Evolutionary conservation across 2,797 vertebrate genomes (phyloP).

Genomic region (Cryptoblepharus egeriae): DNA sequence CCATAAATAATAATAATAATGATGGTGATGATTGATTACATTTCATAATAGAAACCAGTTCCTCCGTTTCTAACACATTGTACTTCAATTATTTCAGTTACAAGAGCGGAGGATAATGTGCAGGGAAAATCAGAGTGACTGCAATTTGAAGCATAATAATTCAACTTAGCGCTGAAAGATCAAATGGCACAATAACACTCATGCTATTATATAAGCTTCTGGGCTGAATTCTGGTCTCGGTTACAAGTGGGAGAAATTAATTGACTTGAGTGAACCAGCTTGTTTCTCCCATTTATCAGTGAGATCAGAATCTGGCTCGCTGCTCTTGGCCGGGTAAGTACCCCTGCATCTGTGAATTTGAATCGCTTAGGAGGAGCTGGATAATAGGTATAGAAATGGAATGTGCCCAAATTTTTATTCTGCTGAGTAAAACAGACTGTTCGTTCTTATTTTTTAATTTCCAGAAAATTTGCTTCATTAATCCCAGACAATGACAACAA

Average conservation of each 20-base stretch:
- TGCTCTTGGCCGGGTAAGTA: slow-evolving; percentile 44
- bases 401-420: slow-evolving; percentile 54
- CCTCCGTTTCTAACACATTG: slow-evolving; percentile 34
- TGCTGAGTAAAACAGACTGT: slow-evolving; percentile 49
- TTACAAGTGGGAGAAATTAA: background rate
- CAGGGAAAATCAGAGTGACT: slow-evolving; percentile 44
- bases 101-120: slow-evolving; percentile 34
- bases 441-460: slow-evolving; percentile 53
- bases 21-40: slow-evolving; percentile 20
- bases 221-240: slow-evolving; percentile 21
- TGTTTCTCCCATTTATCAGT: slow-evolving; percentile 41
- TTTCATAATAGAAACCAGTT: slow-evolving; percentile 43
- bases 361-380: slow-evolving; percentile 53
- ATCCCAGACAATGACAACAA: slow-evolving; percentile 59
- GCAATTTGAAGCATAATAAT: slow-evolving; percentile 52
- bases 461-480: slow-evolving; percentile 62
- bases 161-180: slow-evolving; percentile 61
- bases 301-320: slow-evolving; percentile 39
- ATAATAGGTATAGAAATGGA: slow-evolving; percentile 57
- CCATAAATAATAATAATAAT: background rate
- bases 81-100: slow-evolving; percentile 41
- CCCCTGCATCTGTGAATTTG: slow-evolving; percentile 45
- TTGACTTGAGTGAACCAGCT: slow-evolving; percentile 34
- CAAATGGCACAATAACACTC: slow-evolving; percentile 52
- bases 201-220: slow-evolving; percentile 36